Evolutionary conservation across 1,140 invertebrate genomes (phyloP), one percentile per base, ranked within the genome.

Genomic region (Drosophila nigrodunni): DNA sequence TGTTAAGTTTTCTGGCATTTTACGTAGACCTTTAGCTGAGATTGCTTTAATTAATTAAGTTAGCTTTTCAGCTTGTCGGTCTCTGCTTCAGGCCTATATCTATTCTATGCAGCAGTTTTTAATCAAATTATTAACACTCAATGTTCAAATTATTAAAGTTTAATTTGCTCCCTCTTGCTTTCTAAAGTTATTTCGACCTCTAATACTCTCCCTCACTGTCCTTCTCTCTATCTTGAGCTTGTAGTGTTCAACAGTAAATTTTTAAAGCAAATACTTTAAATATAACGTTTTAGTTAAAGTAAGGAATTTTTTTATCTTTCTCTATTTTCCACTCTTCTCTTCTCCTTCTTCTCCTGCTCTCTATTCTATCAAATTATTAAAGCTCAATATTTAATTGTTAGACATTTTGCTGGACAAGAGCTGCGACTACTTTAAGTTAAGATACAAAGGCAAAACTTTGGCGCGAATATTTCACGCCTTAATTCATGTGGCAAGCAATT

Each of bases 381-480:
- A 59, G 49, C 41, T 18, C 34, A 55, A 47, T 44, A 39, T 30
- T 30, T n/a, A 58, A 55, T 43, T 65, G 57, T 9, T n/a, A 50
- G 30, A 66, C 47, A 34, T 41, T 21, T 37, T 57, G 41, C 37
- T 15, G 18, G 34, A n/a, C 11, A 54, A 7, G 9, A 18, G 11
- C 1, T 3, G 11, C 15, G 8, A 44, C 25, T 13, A 69, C 41
- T 69, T 74, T 69, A 74, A 74, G 55, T 30, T 50, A 8, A 74
- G 50, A 34, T 18, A 43, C 39, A 25, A 39, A 37, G 8, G 41
- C 39, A n/a, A 60, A 67, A 57, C 52, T 74, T 74, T 74, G 71
- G 71, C 60, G 41, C 35, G 54, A 60, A 78, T 82, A 74, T 90
- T 81, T 77, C 75, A 73, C 86, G 78, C 86, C 85, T 74, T 89